These are phyloP conservation scores for Cantharis rustica DNA, from an alignment of 2,888 invertebrate genomes.

Conservation along the genomic window DNA sequence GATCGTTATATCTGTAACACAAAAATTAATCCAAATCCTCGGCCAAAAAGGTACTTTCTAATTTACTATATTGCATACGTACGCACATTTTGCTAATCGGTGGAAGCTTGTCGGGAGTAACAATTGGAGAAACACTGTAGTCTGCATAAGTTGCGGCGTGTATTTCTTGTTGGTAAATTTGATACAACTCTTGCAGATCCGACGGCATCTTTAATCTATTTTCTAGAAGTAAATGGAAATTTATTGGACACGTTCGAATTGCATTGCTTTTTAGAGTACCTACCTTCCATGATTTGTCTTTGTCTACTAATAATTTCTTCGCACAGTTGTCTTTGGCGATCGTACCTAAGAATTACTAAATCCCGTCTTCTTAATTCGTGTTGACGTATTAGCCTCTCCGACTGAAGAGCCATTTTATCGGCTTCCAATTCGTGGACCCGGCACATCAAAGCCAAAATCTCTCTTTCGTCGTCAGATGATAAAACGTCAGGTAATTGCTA, in stretches of 20 bases:
- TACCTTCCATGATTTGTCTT: conserved; percentile 82
- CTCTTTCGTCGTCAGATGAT: conserved; percentile 87
- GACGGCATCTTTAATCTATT: conserved; percentile 71
- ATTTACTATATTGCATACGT: not conserved
- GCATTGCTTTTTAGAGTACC: conserved; percentile 58
- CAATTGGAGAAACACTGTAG: conserved; percentile 59
- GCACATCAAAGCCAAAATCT: conserved; percentile 84
- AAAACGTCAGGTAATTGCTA: conserved; percentile 84
- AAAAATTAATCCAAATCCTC: not conserved
- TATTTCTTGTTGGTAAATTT: conserved; percentile 84
- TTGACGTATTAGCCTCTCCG: conserved; percentile 81
- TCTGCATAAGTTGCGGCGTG: conserved; percentile 79
- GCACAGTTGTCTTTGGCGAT: conserved; percentile 82
- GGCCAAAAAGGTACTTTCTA: not conserved
- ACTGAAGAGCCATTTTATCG: conserved; percentile 90
- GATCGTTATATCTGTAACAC: conserved; percentile 49
- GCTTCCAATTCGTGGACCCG: conserved; percentile 94
- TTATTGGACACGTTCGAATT: not conserved
- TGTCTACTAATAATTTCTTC: conserved; percentile 93
- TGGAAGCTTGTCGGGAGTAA: conserved; percentile 64
- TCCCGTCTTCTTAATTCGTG: conserved; percentile 86
- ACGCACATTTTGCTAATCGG: conserved; percentile 66
- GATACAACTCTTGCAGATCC: conserved; percentile 79
- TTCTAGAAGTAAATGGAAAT: conserved; percentile 56
- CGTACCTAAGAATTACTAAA: conserved; percentile 79